phyloP scores from a whole-genome alignment of 2,797 vertebrate genomes.

The Leucoraja ocellata region DNA sequence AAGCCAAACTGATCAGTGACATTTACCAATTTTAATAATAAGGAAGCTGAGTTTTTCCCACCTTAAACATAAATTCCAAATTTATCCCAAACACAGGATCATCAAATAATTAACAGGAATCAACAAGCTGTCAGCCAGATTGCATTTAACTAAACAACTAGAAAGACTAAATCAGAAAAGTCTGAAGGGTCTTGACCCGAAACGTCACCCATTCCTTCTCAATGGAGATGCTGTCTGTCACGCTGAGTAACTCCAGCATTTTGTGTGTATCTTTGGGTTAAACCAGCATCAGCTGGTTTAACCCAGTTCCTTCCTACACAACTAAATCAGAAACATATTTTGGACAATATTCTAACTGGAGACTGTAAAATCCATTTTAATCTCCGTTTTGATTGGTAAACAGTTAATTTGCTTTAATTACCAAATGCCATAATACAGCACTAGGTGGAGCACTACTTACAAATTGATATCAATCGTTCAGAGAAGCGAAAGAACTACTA shows the following conservation, averaged over 20 bases:
- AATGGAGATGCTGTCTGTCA: too few relatives aligned
- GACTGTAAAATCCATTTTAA: background rate
- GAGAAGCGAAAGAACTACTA: background rate
- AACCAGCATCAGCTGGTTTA: too few relatives aligned
- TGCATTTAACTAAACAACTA: background rate
- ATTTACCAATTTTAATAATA: background rate
- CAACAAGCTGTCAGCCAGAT: background rate
- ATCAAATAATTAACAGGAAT: background rate
- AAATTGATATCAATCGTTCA: background rate
- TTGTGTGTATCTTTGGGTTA: too few relatives aligned
- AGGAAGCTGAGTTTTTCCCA: background rate
- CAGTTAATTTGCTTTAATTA: background rate
- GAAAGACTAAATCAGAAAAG: background rate
- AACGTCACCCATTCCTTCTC: too few relatives aligned
- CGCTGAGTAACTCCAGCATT: too few relatives aligned
- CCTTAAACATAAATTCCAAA: background rate
- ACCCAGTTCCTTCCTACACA: too few relatives aligned
- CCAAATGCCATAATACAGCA: background rate
- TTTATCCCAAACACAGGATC: background rate
- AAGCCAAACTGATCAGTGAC: background rate
- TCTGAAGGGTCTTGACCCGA: too few relatives aligned
- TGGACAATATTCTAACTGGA: background rate
- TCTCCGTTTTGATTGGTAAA: background rate
- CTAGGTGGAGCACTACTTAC: conserved; percentile 13
- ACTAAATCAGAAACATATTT: background rate